Evolutionary conservation across 2,888 invertebrate genomes (phyloP).

Genomic region (Tromatobia lineatoria): DNA sequence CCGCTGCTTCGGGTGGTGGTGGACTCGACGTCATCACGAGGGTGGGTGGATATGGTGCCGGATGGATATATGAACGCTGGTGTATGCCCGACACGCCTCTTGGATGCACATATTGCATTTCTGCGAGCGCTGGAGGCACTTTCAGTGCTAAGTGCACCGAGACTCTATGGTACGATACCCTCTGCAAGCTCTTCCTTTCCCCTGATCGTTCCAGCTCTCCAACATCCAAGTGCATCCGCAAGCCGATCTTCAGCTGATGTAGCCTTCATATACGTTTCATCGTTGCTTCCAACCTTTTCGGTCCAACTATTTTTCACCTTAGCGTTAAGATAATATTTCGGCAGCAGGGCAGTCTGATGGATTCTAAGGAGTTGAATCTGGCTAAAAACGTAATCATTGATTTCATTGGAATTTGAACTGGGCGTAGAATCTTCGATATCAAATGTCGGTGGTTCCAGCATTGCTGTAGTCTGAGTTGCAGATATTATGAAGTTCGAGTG

Average conservation of each 20-base stretch:
- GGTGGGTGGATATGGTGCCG: slow-evolving; percentile 23
- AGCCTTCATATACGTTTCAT: slow-evolving; percentile 17
- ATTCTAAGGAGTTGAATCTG: background rate
- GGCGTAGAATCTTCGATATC: too few relatives aligned
- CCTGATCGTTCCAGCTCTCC: slow-evolving; percentile 17
- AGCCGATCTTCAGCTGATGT: slow-evolving; percentile 38
- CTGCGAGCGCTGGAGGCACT: slow-evolving; percentile 67
- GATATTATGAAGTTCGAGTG: too few relatives aligned
- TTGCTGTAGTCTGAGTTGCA: too few relatives aligned
- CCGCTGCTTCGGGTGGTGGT: slow-evolving; percentile 20
- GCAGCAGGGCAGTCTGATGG: background rate
- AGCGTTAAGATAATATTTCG: background rate
- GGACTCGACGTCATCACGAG: slow-evolving; percentile 48
- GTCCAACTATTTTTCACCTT: slow-evolving; percentile 4
- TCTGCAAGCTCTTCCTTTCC: slow-evolving; percentile 36
- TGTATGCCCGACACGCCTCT: slow-evolving; percentile 73
- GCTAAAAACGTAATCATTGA: too few relatives aligned
- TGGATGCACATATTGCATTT: slow-evolving; percentile 75
- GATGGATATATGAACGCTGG: slow-evolving; percentile 46
- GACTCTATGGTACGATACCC: slow-evolving; percentile 45
- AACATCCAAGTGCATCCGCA: slow-evolving; percentile 29
- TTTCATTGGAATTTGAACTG: too few relatives aligned
- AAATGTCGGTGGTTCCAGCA: background rate
- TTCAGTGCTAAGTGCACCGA: slow-evolving; percentile 72
- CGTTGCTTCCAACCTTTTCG: background rate